Percentiles rank a stretch among this genome's conserved stretches.
Evolutionary conservation across 2,888 invertebrate species (phyloP).

Genomic region (Orthosia gracilis): DNA sequence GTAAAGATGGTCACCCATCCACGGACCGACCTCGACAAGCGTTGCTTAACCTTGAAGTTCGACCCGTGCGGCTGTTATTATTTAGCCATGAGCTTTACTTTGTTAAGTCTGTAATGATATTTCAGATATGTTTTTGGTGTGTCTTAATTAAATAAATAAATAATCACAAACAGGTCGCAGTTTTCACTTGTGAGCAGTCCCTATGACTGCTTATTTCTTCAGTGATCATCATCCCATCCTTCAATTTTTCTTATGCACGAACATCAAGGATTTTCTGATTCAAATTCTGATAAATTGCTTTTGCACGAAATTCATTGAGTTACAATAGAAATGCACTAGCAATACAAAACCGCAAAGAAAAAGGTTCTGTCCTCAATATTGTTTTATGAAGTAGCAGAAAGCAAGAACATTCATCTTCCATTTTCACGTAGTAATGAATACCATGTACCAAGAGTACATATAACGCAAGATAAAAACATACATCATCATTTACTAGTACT

Average conservation of each 20-base stretch:
- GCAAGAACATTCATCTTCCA: conserved; percentile 22
- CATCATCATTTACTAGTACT: neutral
- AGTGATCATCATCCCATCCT: too few species aligned
- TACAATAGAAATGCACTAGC: neutral
- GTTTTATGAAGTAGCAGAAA: neutral
- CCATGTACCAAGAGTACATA: conserved; percentile 40
- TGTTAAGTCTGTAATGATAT: too few species aligned
- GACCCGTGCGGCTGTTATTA: too few species aligned
- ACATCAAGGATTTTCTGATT: neutral
- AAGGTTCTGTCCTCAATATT: neutral
- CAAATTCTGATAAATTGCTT: conserved; percentile 1
- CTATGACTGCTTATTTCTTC: too few species aligned
- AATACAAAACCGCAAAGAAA: neutral
- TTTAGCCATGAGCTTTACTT: too few species aligned
- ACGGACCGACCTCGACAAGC: too few species aligned
- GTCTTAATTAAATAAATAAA: too few species aligned
- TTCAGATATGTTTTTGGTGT: too few species aligned
- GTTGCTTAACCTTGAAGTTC: too few species aligned
- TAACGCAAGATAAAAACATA: conserved; percentile 26
- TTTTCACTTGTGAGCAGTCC: too few species aligned
- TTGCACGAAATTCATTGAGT: neutral
- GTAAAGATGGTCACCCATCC: too few species aligned
- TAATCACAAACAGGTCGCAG: too few species aligned
- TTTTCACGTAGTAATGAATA: conserved; percentile 34
- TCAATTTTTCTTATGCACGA: neutral